A percentile compares a stretch with the other conserved stretches of the same genome.
phyloP scores from a whole-genome alignment of 35 echinoderm and acorn worm species.

The Hemicentrotus pulcherrimus region DNA sequence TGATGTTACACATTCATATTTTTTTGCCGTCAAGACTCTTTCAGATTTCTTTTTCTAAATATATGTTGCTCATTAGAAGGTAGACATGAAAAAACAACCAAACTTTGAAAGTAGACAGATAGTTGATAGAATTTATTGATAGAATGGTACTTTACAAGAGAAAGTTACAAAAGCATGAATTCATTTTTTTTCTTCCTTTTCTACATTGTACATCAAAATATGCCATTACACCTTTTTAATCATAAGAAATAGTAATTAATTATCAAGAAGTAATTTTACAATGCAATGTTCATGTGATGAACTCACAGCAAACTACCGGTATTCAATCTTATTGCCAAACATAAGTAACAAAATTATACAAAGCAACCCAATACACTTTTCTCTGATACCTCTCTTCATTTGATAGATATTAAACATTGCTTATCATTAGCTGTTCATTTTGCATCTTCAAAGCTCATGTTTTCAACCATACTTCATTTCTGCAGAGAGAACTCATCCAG shows the following conservation, averaged over 20 bases:
- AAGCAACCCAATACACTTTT: background rate
- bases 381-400: background rate
- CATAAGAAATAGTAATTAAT: too few relatives aligned
- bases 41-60: too few relatives aligned
- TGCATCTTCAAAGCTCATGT: background rate
- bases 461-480: background rate
- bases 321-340: background rate
- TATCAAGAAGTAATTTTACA: background rate
- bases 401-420: background rate
- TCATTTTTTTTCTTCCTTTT: background rate
- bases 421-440: background rate
- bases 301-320: background rate
- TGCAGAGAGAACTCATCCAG: background rate
- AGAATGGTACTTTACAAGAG: background rate
- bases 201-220: background rate
- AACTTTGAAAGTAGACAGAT: background rate
- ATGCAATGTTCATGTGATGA: background rate
- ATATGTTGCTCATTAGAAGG: too few relatives aligned
- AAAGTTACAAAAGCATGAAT: background rate
- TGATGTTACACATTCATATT: too few relatives aligned
- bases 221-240: background rate
- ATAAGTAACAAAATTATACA: background rate
- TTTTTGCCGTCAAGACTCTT: too few relatives aligned
- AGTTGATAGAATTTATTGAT: conserved; percentile 14
- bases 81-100: background rate